Conservation (phyloP, 2,888 invertebrate genomes). For the Clusia tigrina region DNA sequence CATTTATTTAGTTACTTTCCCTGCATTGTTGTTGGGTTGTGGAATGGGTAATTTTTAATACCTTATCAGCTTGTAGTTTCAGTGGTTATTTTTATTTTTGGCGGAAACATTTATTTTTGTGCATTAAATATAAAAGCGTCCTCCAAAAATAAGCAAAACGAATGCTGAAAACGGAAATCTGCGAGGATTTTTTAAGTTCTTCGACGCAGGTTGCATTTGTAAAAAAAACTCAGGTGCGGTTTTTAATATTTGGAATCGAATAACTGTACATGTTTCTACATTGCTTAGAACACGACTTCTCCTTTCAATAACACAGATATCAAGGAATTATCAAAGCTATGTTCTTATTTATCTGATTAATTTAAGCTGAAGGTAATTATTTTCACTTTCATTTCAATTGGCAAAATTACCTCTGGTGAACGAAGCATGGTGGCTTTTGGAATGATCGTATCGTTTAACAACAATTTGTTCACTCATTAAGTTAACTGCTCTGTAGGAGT, state of each 20-base stretch:
- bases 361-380: no score
- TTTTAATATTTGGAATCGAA: constrained; percentile 9
- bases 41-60: constrained; percentile 53
- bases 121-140: background rate
- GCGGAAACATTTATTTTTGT: background rate
- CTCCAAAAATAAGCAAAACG: background rate
- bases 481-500: no score
- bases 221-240: background rate
- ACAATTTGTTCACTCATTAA: no score
- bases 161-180: background rate
- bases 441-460: no score
- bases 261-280: no score
- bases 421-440: no score
- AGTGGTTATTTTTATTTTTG: constrained; percentile 16
- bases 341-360: no score
- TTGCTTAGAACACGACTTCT: background rate
- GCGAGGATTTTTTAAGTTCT: background rate
- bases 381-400: no score
- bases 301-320: no score
- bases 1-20: constrained; percentile 5
- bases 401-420: no score
- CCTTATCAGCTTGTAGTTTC: constrained; percentile 45
- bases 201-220: background rate
- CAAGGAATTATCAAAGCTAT: no score
- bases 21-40: constrained; percentile 16